A percentile compares a stretch with the other conserved stretches of the same genome.
Evolutionary conservation across 2,797 vertebrate species (phyloP).

Genomic region (Todus mexicanus): DNA sequence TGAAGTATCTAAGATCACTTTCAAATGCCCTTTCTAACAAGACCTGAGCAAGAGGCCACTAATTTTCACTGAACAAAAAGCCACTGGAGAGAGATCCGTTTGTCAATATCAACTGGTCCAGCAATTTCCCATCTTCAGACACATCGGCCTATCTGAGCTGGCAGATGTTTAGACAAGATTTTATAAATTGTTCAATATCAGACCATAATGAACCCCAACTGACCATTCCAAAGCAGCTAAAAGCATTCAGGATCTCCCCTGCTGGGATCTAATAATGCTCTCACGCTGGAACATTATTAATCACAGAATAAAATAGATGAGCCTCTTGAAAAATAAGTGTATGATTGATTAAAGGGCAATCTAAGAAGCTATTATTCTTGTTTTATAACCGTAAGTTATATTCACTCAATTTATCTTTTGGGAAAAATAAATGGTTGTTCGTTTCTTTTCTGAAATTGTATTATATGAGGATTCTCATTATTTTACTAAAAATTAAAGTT

Average conservation of each 20-base stretch:
- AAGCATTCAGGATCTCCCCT: slow-evolving; percentile 86
- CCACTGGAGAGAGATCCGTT: slow-evolving; percentile 82
- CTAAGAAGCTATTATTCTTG: slow-evolving; percentile 85
- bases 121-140: slow-evolving; percentile 90
- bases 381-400: slow-evolving; percentile 83
- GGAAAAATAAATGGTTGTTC: slow-evolving; percentile 77
- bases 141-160: slow-evolving; percentile 86
- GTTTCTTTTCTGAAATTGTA: slow-evolving; percentile 72
- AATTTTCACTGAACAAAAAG: slow-evolving; percentile 80
- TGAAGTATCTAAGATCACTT: slow-evolving; percentile 78
- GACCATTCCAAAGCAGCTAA: slow-evolving; percentile 89
- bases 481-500: slow-evolving; percentile 61
- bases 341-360: slow-evolving; percentile 87
- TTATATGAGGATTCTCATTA: slow-evolving; percentile 65
- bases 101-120: slow-evolving; percentile 86
- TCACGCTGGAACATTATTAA: slow-evolving; percentile 88
- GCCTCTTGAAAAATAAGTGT: slow-evolving; percentile 84
- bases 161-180: slow-evolving; percentile 99
- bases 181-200: slow-evolving; percentile 98
- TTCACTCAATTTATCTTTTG: slow-evolving; percentile 84
- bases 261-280: slow-evolving; percentile 90
- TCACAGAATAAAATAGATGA: slow-evolving; percentile 93
- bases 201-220: slow-evolving; percentile 95
- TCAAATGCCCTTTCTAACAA: slow-evolving; percentile 82
- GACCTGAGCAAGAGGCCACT: slow-evolving; percentile 80